A percentile compares a stretch with the other conserved stretches of the same genome.
Conservation (phyloP, 2,797 vertebrate genomes). For the Lerista edwardsae region DNA sequence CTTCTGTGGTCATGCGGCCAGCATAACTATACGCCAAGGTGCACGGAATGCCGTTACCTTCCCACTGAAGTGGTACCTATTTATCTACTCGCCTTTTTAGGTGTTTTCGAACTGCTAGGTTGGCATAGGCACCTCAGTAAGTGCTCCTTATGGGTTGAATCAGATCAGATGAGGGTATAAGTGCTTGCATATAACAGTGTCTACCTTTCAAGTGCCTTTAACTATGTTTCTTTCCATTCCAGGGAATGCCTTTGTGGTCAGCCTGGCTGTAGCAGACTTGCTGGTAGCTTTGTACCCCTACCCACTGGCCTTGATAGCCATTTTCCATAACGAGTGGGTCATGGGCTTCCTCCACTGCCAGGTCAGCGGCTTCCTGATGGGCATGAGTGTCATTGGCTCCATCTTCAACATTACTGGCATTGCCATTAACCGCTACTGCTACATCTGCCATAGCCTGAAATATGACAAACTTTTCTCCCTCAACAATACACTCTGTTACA, state of each 20-base stretch:
- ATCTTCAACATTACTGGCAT: constrained; percentile 89
- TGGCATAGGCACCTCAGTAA: too few relatives aligned
- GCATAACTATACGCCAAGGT: too few relatives aligned
- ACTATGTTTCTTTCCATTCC: constrained; percentile 1
- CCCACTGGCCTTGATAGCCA: constrained; percentile 83
- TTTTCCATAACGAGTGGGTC: constrained; percentile 84
- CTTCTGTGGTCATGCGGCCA: too few relatives aligned
- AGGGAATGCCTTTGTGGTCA: constrained; percentile 89
- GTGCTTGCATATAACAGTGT: neutral
- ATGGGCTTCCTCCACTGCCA: constrained; percentile 86
- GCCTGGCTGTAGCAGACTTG: constrained; percentile 85
- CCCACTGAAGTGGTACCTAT: too few relatives aligned
- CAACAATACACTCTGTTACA: constrained; percentile 83
- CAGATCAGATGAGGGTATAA: too few relatives aligned
- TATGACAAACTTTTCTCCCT: constrained; percentile 84
- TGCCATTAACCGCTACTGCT: constrained; percentile 88
- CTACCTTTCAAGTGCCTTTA: neutral
- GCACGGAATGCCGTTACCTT: too few relatives aligned
- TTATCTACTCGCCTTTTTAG: too few relatives aligned
- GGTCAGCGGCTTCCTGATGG: constrained; percentile 87
- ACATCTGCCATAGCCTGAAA: constrained; percentile 86
- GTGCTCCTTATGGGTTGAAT: too few relatives aligned
- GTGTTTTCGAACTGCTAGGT: too few relatives aligned
- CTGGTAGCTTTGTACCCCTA: constrained; percentile 86
- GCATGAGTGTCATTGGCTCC: constrained; percentile 86